Base-by-base conservation (phyloP, 2,888 invertebrate genomes). In the Helobdella robusta region DNA sequence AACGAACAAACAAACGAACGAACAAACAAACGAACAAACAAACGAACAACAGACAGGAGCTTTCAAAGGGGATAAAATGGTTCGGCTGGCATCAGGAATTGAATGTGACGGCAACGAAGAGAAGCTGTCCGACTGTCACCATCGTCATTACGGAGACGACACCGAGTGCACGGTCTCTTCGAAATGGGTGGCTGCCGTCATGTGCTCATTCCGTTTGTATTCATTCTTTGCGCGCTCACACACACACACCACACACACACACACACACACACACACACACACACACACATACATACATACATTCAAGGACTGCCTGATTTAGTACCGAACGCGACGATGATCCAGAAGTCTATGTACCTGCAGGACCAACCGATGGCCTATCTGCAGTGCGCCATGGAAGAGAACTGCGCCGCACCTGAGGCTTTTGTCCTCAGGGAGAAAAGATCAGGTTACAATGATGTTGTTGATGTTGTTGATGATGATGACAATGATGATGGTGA, bases 381-480 rank as follows among this genome's bases (percentile, higher is more conserved):
- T 75, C 82, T 95, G 67, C 89, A 89, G 73, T 95, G 94, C 76
- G 92, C 94, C 3, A 91, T 94, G 91, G 94, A 95, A 75, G 95
- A 95, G 80, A 92, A 92, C 76, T 95, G 94, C 74, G 83, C 94
- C 87, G 64, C 86, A 85, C 36, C 71, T 1, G 71, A 87, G 56
- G 94, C 94, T 15, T 92, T 92, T 77, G 69, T 60, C 1, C 62
- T 74, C 61, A 67, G 65, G 46, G 72, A 73, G 66, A 72, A 64
- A 18, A 65, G 68, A 59, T 52, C 63, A 50, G 64, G 74, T 73
- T 11, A 40, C 44, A 40, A 40, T 40, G 11, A 11, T n/a, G n/a
- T n/a, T n/a, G n/a, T n/a, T n/a, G n/a, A n/a, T n/a, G n/a, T n/a
- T n/a, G n/a, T n/a, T n/a, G n/a, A n/a, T n/a, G n/a, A n/a, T n/a